A percentile compares a stretch with the other conserved stretches of the same genome.
Conservation (phyloP, 92 coral and sea anemone genomes). For the Siderastrea siderea region DNA sequence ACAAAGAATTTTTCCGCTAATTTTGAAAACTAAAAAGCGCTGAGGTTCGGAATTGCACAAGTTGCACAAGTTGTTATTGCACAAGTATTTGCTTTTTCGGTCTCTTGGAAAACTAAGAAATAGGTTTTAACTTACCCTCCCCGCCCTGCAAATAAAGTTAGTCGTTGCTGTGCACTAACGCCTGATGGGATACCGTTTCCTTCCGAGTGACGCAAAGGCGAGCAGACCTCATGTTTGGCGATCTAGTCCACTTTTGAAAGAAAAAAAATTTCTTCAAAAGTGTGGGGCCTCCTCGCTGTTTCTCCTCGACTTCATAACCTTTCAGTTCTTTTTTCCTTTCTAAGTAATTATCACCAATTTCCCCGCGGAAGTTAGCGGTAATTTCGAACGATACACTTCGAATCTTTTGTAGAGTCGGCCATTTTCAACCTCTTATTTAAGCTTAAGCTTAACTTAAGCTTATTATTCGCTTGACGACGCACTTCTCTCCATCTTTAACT, state of each 20-base stretch:
- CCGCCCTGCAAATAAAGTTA: not conserved
- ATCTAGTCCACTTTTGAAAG: slow-evolving; percentile 98
- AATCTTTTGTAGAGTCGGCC: slow-evolving; percentile 38
- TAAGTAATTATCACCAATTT: slow-evolving; percentile 70
- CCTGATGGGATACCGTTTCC: slow-evolving; percentile 40
- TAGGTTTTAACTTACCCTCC: not conserved
- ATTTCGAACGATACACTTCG: slow-evolving; percentile 45
- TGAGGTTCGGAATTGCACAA: no score
- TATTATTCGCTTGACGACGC: slow-evolving; percentile 45
- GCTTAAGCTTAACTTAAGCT: not conserved
- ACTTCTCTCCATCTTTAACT: slow-evolving; percentile 12
- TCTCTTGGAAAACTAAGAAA: not conserved
- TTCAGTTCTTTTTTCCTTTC: slow-evolving; percentile 57
- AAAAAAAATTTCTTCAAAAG: slow-evolving; percentile 97
- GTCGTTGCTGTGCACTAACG: not conserved
- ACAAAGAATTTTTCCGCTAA: no score
- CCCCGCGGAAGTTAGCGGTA: slow-evolving; percentile 60
- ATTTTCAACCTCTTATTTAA: slow-evolving; percentile 4
- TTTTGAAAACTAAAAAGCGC: no score
- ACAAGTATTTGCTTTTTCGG: no score
- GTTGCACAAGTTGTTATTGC: no score
- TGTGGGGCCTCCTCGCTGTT: slow-evolving; percentile 99
- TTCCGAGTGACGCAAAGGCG: slow-evolving; percentile 96
- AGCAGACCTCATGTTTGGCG: slow-evolving; percentile 99
- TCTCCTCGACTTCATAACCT: slow-evolving; percentile 76